phyloP scores from a whole-genome alignment of 64 coral and sea anemone species.

The Exaiptasia diaphana region DNA sequence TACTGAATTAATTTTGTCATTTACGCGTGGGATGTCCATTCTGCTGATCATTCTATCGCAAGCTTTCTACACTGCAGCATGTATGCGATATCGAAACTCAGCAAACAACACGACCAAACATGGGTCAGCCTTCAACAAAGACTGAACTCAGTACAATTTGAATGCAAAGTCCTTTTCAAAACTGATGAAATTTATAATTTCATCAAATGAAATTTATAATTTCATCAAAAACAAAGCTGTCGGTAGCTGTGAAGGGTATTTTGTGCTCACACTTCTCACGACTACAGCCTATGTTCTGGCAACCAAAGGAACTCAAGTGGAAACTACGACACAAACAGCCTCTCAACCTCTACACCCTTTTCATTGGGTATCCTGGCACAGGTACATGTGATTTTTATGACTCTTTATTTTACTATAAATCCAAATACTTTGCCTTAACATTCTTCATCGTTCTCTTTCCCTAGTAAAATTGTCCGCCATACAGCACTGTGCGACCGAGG shows the following conservation, averaged over 20 bases:
- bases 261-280: not conserved
- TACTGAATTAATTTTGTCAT: too few relatives aligned
- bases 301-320: not conserved
- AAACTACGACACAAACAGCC: slow-evolving; percentile 10
- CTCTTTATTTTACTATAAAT: too few relatives aligned
- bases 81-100: not conserved
- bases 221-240: not conserved
- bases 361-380: slow-evolving; percentile 23
- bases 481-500: not conserved
- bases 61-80: too few relatives aligned
- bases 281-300: slow-evolving; percentile 11
- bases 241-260: slow-evolving; percentile 22
- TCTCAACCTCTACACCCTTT: not conserved
- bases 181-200: too few relatives aligned
- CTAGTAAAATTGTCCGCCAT: not conserved
- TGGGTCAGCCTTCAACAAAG: slow-evolving; percentile 17
- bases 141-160: not conserved
- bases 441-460: not conserved
- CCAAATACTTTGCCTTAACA: too few relatives aligned
- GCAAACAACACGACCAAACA: slow-evolving; percentile 10
- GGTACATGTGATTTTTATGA: too few relatives aligned
- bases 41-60: too few relatives aligned
- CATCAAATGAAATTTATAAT: not conserved
- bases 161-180: not conserved
- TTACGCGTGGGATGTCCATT: too few relatives aligned